phyloP scores from a whole-genome alignment of 2,888 invertebrate species.

The Phalera bucephala region DNA sequence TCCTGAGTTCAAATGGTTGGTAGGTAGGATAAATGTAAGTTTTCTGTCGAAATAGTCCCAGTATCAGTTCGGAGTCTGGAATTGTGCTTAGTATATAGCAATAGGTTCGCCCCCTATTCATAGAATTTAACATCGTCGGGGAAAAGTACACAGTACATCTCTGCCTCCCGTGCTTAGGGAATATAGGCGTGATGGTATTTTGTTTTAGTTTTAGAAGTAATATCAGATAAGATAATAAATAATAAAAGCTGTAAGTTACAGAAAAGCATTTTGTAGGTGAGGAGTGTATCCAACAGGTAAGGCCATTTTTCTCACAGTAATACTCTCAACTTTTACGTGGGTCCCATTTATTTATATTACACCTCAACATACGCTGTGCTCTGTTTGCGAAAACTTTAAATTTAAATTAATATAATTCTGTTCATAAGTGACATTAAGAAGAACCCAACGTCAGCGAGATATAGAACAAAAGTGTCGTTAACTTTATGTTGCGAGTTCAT shows the following conservation, averaged over 20 bases:
- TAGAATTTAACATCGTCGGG: no score
- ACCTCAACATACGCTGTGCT: neutral
- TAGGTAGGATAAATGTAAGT: no score
- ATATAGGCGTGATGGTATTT: neutral
- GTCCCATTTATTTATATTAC: constrained; percentile 2
- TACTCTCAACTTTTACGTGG: constrained; percentile 1
- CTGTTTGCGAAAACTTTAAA: constrained; percentile 4
- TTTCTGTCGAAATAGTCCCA: no score
- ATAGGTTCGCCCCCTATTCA: no score
- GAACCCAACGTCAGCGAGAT: neutral
- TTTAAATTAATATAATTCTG: neutral
- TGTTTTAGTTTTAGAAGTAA: neutral
- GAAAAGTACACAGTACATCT: no score
- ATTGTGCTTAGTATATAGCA: no score
- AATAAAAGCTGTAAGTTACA: neutral
- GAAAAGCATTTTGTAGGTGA: neutral
- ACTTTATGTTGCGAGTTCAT: neutral
- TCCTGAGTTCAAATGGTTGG: no score
- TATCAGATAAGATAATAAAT: neutral
- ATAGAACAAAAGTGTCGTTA: neutral
- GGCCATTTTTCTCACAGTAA: constrained; percentile 2
- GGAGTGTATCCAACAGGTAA: constrained; percentile 2
- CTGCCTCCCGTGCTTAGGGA: no score
- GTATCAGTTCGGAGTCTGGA: no score
- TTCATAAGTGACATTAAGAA: neutral